Conservation (phyloP, 2,113 vertebrate genomes). For the Festucalex cinctus region DNA sequence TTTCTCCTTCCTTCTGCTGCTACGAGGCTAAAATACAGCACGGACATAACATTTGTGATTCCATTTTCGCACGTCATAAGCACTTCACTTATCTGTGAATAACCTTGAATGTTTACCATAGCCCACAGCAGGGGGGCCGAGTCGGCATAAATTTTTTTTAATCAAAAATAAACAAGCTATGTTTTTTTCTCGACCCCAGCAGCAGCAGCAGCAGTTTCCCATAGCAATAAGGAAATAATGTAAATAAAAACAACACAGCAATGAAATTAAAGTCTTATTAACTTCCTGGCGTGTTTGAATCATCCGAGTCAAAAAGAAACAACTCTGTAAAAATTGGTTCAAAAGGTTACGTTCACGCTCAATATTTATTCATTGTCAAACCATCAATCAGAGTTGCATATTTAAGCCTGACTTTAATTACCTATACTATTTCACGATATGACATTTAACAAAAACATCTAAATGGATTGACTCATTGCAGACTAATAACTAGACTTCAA, state of each 20-base stretch:
- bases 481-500: no score
- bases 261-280: not conserved
- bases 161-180: slow-evolving; percentile 37
- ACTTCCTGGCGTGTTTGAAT: not conserved
- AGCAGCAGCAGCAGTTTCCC: not conserved
- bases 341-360: not conserved
- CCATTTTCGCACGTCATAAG: not conserved
- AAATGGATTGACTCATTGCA: no score
- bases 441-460: no score
- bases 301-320: not conserved
- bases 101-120: slow-evolving; percentile 18
- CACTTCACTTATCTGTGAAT: slow-evolving; percentile 6
- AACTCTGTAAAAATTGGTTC: not conserved
- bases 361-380: not conserved
- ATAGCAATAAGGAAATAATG: not conserved
- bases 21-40: not conserved
- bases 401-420: not conserved
- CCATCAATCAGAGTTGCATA: not conserved
- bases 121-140: slow-evolving; percentile 6
- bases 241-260: not conserved
- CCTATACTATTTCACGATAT: no score
- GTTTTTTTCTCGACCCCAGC: slow-evolving; percentile 20
- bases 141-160: slow-evolving; percentile 28
- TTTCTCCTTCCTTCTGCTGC: not conserved
- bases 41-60: not conserved